Evolutionary conservation across 2,797 vertebrate species (phyloP), one percentile per base, ranked within the genome.

Genomic region (Hapalemur alaotrensis): DNA sequence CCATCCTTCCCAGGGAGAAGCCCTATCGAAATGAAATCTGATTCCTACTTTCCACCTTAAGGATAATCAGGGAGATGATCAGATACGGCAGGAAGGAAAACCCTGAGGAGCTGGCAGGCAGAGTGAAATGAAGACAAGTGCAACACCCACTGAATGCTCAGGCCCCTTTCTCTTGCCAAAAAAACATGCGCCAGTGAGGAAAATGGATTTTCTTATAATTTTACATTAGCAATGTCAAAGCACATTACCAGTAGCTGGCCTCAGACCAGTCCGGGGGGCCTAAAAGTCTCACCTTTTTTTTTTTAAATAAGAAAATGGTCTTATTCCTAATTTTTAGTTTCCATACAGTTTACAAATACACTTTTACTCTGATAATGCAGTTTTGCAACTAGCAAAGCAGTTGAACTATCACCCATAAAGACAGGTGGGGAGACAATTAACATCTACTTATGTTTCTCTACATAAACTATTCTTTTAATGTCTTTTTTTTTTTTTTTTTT

Each of bases 351-450:
- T 98, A 98, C 98, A 99, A 98, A 98, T 97, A 98, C 3, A 96
- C 82, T 98, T 98, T 98, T 92, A 97, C 95, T 98, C 98, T 83
- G 93, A 88, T 95, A 93, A 96, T 65, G 97, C 1, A 85, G 97
- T 98, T 97, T 97, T 38, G 91, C 94, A 88, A 92, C 94, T 73
- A 98, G 96, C 93, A 85, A 98, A 96, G 97, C 98, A 96, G 97
- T 90, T 95, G 94, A 98, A 97, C 97, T 97, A 97, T 98, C 95
- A 97, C 98, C 98, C 98, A 98, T 99, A 93, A 99, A 98, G 84
- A 98, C 98, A 98, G 99, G 97, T 92, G 98, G 97, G 92, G 98
- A 96, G 94, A 99, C 98, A 95, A 96, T 98, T 96, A 99, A 97
- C 97, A 99, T 94, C 96, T 98, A 98, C 96, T 98, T 96, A 84